These are phyloP conservation scores for Machaerirhynchus nigripectus DNA, from an alignment of 2,113 vertebrate genomes.

Conservation along the genomic window DNA sequence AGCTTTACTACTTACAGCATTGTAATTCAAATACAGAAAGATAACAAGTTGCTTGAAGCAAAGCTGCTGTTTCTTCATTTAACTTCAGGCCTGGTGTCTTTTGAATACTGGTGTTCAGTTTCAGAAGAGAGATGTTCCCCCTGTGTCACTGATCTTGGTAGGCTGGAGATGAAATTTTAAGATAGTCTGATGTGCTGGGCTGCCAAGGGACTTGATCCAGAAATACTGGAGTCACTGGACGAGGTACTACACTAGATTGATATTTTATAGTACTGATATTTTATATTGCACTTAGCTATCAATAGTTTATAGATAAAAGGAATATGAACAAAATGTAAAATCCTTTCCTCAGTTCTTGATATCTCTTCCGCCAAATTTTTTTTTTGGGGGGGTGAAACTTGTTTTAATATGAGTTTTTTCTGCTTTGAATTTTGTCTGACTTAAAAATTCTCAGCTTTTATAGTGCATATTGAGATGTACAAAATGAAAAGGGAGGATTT, in stretches of 20 bases:
- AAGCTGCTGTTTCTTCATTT: background rate
- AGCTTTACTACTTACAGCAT: background rate
- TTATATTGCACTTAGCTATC: background rate
- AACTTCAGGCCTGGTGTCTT: background rate
- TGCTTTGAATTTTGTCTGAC: background rate
- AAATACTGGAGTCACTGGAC: background rate
- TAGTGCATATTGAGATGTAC: background rate
- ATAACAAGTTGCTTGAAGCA: background rate
- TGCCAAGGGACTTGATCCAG: background rate
- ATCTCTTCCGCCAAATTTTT: background rate
- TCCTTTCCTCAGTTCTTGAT: background rate
- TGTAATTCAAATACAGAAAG: background rate
- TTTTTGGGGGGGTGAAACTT: background rate
- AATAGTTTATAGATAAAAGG: background rate
- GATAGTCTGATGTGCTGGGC: background rate
- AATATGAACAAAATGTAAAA: background rate
- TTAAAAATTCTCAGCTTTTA: background rate
- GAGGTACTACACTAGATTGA: background rate
- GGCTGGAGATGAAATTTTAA: background rate
- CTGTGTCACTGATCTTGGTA: background rate
- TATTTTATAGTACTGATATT: background rate
- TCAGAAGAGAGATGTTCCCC: background rate
- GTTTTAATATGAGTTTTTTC: background rate
- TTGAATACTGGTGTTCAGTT: background rate
- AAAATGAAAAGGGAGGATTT: background rate